Evolutionary conservation across 2,113 vertebrate genomes (phyloP), one percentile per base, ranked within the genome.

Genomic region (Corapipo altera): DNA sequence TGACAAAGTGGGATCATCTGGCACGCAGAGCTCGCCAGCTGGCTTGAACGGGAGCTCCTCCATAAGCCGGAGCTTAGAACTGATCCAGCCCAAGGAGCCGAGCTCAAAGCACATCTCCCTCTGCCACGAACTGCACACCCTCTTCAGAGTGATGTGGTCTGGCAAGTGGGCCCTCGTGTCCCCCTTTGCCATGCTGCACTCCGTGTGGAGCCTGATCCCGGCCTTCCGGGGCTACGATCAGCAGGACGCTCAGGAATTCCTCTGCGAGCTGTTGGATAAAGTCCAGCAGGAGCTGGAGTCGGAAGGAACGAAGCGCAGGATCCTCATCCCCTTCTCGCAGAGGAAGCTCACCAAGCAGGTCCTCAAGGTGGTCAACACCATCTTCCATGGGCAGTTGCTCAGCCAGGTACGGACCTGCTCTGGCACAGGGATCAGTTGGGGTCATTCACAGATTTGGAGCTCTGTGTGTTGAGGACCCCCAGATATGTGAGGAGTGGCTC

Each of bases 121-220:
- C 72, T 99, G 99, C 97, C 99, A 99, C 27, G 99, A 99, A 95
- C 97, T 99, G 96, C 99, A 99, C 98, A 99, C 99, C 6, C 99
- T 99, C 62, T 99, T 99, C 97, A 98, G 99, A 96, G 99, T 99
- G 96, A 99, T 99, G 99, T 99, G 99, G 99, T 99, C 99, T 3
- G 99, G 99, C 66, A 99, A 98, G 91, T 99, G 99, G 99, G 99
- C 99, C 4, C 97, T 99, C 54, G 99, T 99, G 54, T 99, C 99
- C 3, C 99, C 99, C 9, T 99, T 99, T 17, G 99, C 99, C 97
- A 99, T 99, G 99, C 98, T 99, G 95, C 99, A 99, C 97, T 99
- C 99, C 0, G 99, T 99, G 91, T 99, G 99, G 99, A 99, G 99
- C 96, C 98, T 99, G 85, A 99, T 99, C 96, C 99, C 99, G 0